Percentiles rank a stretch among this genome's conserved stretches.
Conservation (phyloP, 2,113 vertebrate genomes). For the Seriola aureovittata region DNA sequence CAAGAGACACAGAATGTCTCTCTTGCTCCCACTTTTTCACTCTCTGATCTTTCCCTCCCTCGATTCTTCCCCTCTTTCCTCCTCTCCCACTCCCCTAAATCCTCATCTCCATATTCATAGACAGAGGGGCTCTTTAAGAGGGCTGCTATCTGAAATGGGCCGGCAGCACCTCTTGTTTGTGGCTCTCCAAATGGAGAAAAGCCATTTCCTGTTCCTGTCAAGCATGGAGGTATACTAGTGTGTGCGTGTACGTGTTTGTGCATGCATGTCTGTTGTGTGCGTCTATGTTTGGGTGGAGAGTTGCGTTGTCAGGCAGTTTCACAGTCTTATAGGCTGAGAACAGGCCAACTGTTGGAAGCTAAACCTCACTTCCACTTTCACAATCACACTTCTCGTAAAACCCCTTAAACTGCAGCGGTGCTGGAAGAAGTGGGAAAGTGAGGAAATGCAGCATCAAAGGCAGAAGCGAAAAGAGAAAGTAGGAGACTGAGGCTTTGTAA, state of each 20-base stretch:
- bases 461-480: constrained; percentile 13
- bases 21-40: constrained; percentile 46
- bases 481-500: constrained; percentile 4
- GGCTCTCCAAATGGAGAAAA: constrained; percentile 80
- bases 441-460: constrained; percentile 31
- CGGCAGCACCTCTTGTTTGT: constrained; percentile 80
- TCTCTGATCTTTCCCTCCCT: constrained; percentile 60
- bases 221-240: constrained; percentile 71
- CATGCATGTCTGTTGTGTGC: constrained; percentile 28
- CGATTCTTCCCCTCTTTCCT: constrained; percentile 27
- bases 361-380: constrained; percentile 68
- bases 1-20: constrained; percentile 65
- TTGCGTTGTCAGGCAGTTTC: constrained; percentile 60
- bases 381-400: constrained; percentile 59
- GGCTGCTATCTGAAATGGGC: constrained; percentile 79
- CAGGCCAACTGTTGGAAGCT: constrained; percentile 59
- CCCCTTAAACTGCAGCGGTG: constrained; percentile 33
- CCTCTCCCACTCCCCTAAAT: constrained; percentile 58
- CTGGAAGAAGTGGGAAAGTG: constrained; percentile 14
- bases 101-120: constrained; percentile 85
- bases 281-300: constrained; percentile 56
- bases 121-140: constrained; percentile 76
- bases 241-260: constrained; percentile 46
- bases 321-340: constrained; percentile 55
- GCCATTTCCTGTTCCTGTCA: constrained; percentile 81